Base-by-base conservation (phyloP, 2,113 vertebrate species). In the Parus major region DNA sequence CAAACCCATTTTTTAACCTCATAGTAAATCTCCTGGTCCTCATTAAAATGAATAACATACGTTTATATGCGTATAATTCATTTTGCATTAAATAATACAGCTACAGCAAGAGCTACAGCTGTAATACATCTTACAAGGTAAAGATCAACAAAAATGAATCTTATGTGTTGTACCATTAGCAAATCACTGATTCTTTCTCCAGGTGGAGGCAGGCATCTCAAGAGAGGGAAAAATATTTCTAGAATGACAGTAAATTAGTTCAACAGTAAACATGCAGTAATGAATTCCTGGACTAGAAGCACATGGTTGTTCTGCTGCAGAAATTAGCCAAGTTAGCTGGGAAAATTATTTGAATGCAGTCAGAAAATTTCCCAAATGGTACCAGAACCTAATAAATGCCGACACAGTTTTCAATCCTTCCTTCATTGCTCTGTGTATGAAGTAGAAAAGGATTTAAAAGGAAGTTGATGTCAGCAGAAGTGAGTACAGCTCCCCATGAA, bases 231-330 rank as follows among this genome's bases (percentile, higher is more conserved):
- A 96, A 92, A 50, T 64, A 77, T 92, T 78, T 89, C 56, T 44
- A 81, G n/a, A 70, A 95, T 95, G 76, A 96, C n/a, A 86, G 59
- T 79, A 97, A 96, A 75, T 82, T 80, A 72, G 49, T 95, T 93
- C 80, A 90, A 68, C 91, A 93, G 57, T 94, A 93, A 97, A 97
- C 72, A 90, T 24, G 53, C 33, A 29, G 9, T n/a, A 82, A 84
- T 36, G 10, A 86, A 94, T 95, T 97, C 93, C 82, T 61, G 36
- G 29, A 82, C 90, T 84, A 72, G 63, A 94, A 88, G 68, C 88
- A 56, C 61, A 79, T 71, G 61, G 63, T 36, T 63, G 53, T 64
- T 95, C 59, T 59, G 72, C 44, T 92, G 71, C 49, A 93, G 68
- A 97, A 89, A 73, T 35, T 7, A 27, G 49, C 64, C 87, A 85